Conservation (phyloP, 2,888 invertebrate genomes). For the Cistogaster globosa region DNA sequence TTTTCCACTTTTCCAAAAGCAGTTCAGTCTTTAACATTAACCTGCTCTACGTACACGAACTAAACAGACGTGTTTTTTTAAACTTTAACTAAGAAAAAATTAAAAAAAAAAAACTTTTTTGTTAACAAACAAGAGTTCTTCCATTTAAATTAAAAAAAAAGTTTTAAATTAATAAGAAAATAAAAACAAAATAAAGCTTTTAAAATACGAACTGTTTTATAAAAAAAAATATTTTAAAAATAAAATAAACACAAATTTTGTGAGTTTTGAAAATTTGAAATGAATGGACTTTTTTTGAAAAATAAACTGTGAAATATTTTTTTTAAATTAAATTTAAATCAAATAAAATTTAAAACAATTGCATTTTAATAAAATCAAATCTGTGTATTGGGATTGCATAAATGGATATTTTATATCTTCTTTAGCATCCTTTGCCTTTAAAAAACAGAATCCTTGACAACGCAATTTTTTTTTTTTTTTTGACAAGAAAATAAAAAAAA, state of each 20-base stretch:
- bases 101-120: constrained; percentile 34
- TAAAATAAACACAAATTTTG: constrained; percentile 36
- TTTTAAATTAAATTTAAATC: not conserved
- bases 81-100: constrained; percentile 44
- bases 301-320: constrained; percentile 68
- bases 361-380: not conserved
- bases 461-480: not conserved
- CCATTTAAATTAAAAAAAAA: constrained; percentile 53
- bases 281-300: constrained; percentile 52
- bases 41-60: constrained; percentile 73
- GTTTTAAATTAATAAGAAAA: constrained; percentile 40
- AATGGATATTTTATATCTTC: constrained; percentile 28
- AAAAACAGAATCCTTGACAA: constrained; percentile 46
- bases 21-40: constrained; percentile 82
- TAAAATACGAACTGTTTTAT: constrained; percentile 50
- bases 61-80: constrained; percentile 49
- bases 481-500: not conserved
- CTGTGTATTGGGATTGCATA: constrained; percentile 59
- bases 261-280: constrained; percentile 42
- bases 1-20: constrained; percentile 81
- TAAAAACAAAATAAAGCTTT: constrained; percentile 26
- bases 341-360: no score
- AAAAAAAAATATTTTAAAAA: not conserved
- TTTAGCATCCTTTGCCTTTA: constrained; percentile 43
- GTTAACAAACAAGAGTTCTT: constrained; percentile 59